Percentiles rank a stretch among this genome's conserved stretches.
Evolutionary conservation across 2,888 invertebrate species (phyloP).

Genomic region (Pandemis heparana): DNA sequence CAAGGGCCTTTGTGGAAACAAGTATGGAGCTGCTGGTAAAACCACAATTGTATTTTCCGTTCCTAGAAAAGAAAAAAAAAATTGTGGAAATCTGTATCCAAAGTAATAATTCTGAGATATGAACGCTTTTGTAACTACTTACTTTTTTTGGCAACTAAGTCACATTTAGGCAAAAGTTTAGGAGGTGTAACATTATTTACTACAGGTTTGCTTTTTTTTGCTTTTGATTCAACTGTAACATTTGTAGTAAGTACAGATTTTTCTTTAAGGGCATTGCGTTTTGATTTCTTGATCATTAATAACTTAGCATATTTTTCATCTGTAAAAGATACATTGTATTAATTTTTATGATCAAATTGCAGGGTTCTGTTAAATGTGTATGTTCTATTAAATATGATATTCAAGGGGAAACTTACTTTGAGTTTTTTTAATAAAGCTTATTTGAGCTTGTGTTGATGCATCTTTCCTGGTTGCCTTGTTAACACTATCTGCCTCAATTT

Average conservation of each 20-base stretch:
- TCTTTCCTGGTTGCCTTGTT: conserved; percentile 59
- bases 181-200: conserved; percentile 48
- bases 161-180: conserved; percentile 66
- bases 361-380: neutral
- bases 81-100: conserved; percentile 18
- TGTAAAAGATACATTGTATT: conserved; percentile 50
- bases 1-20: conserved; percentile 77
- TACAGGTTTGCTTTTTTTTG: conserved; percentile 44
- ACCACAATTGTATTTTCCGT: conserved; percentile 77
- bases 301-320: conserved; percentile 67
- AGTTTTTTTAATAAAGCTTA: conserved; percentile 62
- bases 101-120: neutral
- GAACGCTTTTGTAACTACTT: conserved; percentile 38
- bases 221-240: conserved; percentile 46
- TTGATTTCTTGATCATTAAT: conserved; percentile 63
- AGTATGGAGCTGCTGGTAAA: conserved; percentile 75
- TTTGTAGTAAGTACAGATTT: conserved; percentile 49
- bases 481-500: conserved; percentile 63
- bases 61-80: conserved; percentile 59
- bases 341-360: neutral
- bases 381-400: neutral
- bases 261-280: conserved; percentile 54
- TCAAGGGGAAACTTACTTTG: conserved; percentile 61
- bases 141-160: conserved; percentile 67
- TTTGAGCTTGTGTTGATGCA: conserved; percentile 73